Conservation (phyloP, 2,888 invertebrate species). For the Exocentrus adspersus region DNA sequence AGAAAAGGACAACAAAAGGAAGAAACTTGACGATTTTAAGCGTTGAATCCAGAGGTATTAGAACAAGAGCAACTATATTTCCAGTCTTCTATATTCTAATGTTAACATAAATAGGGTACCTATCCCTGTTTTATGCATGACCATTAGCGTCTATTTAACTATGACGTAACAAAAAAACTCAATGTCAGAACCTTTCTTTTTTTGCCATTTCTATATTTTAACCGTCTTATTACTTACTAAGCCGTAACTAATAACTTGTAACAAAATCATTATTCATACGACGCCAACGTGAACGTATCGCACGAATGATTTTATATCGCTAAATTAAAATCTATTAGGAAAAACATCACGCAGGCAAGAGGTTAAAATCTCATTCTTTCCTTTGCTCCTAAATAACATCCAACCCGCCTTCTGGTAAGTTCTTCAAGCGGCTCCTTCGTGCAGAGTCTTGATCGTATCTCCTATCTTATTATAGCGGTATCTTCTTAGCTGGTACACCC, state of each 20-base stretch:
- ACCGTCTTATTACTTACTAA: slow-evolving; percentile 1
- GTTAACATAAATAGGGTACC: neutral
- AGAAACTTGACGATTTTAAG: no score
- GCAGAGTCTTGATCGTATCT: slow-evolving; percentile 46
- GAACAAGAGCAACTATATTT: neutral
- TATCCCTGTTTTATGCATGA: no score
- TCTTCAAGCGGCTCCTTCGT: slow-evolving; percentile 43
- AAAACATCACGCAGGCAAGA: slow-evolving; percentile 24
- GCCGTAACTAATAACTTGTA: slow-evolving; percentile 6
- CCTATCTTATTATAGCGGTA: slow-evolving; percentile 57
- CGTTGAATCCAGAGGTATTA: neutral
- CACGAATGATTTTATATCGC: slow-evolving; percentile 54
- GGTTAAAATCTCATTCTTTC: slow-evolving; percentile 15
- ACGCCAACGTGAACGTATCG: slow-evolving; percentile 24
- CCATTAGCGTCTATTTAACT: no score
- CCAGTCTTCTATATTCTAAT: neutral
- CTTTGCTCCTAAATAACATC: slow-evolving; percentile 5
- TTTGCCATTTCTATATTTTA: neutral
- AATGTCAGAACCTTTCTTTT: neutral
- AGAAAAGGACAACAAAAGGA: no score
- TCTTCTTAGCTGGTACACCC: slow-evolving; percentile 53
- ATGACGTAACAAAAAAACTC: neutral
- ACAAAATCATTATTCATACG: slow-evolving; percentile 11
- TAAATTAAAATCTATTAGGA: slow-evolving; percentile 57
- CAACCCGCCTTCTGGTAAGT: slow-evolving; percentile 18